Evolutionary conservation across 2,113 vertebrate species (phyloP).

Genomic region (Mormyrus lacerda): DNA sequence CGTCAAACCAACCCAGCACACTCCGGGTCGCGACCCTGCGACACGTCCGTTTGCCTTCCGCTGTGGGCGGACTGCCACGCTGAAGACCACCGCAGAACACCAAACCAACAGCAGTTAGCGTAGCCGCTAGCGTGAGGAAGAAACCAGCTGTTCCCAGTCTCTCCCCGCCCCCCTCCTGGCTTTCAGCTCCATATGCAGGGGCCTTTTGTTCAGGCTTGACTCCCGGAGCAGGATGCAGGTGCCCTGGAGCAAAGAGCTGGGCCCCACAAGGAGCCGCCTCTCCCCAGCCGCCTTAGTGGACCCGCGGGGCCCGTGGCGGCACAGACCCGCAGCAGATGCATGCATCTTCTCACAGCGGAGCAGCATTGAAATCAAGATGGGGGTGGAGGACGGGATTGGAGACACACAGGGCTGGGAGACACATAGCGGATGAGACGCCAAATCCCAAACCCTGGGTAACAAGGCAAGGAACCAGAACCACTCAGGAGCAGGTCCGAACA

Average conservation of each 20-base stretch:
- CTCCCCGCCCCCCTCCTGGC: conserved; percentile 31
- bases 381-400: not conserved
- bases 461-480: not conserved
- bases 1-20: not conserved
- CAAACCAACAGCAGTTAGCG: not conserved
- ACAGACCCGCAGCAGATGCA: not conserved
- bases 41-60: not conserved
- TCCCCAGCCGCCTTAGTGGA: not conserved
- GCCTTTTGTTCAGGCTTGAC: conserved; percentile 62
- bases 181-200: conserved; percentile 48
- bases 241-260: conserved; percentile 50
- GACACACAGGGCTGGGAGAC: not conserved
- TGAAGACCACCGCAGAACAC: not conserved
- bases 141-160: not conserved
- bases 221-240: conserved; percentile 64
- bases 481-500: not conserved
- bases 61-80: not conserved
- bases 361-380: not conserved
- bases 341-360: not conserved
- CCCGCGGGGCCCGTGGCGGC: not conserved
- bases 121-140: not conserved
- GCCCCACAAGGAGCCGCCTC: conserved; percentile 22
- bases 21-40: not conserved
- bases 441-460: not conserved
- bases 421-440: not conserved